Percentiles rank a stretch among this genome's conserved stretches.
phyloP scores from a whole-genome alignment of 2,113 vertebrate genomes.

The Corythoichthys intestinalis region DNA sequence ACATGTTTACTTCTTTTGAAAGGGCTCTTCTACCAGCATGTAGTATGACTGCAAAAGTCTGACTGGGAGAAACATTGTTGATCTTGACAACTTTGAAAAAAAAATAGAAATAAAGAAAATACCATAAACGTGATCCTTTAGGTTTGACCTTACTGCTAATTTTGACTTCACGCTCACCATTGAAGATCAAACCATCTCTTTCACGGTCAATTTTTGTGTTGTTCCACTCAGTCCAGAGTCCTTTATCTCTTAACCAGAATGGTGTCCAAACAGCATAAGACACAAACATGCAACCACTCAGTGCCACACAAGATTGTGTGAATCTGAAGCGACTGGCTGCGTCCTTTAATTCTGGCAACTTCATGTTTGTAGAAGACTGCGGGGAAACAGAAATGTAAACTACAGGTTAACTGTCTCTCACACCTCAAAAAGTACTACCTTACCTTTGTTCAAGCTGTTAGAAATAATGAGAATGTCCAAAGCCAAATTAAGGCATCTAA shows the following conservation, averaged over 20 bases:
- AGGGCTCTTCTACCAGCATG: slow-evolving; percentile 6
- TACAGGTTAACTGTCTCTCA: neutral
- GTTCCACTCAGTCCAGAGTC: slow-evolving; percentile 65
- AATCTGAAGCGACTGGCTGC: slow-evolving; percentile 64
- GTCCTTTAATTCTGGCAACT: slow-evolving; percentile 46
- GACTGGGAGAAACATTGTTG: neutral
- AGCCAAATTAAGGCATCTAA: neutral
- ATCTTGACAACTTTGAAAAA: neutral
- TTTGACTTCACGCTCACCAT: slow-evolving; percentile 36
- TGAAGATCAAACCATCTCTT: slow-evolving; percentile 28
- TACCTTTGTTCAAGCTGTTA: slow-evolving; percentile 36
- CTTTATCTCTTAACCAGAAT: slow-evolving; percentile 61
- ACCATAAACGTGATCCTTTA: neutral
- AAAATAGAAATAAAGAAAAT: too few relatives aligned
- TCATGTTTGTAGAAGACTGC: slow-evolving; percentile 46
- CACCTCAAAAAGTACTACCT: slow-evolving; percentile 5
- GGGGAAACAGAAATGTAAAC: slow-evolving; percentile 1
- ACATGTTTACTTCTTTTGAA: slow-evolving; percentile 38
- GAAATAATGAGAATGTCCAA: neutral
- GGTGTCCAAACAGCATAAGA: slow-evolving; percentile 67
- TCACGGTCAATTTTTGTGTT: slow-evolving; percentile 25
- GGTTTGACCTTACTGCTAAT: neutral
- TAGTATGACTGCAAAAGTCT: neutral
- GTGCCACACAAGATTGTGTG: slow-evolving; percentile 60
- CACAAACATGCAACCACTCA: slow-evolving; percentile 68